Percentiles rank a stretch among this genome's conserved stretches.
Conservation (phyloP, 2,113 vertebrate species). For the Nothocercus nigrocapillus region DNA sequence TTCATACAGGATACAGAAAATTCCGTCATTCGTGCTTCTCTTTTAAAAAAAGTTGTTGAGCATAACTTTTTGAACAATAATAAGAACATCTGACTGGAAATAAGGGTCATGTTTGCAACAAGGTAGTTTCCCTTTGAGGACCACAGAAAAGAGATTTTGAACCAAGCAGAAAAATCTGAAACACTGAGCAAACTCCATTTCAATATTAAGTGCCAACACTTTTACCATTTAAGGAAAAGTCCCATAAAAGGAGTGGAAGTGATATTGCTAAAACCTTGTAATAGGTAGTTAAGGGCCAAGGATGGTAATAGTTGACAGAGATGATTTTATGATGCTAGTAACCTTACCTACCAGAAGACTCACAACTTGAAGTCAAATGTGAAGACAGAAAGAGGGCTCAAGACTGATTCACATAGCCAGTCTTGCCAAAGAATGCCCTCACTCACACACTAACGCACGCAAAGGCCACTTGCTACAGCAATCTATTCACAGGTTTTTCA, state of each 20-base stretch:
- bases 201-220: neutral
- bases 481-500: neutral
- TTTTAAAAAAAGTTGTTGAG: neutral
- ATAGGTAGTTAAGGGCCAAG: neutral
- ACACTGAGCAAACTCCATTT: neutral
- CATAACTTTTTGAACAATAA: neutral
- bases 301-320: neutral
- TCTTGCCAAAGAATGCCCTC: neutral
- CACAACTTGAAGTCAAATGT: neutral
- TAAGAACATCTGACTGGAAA: neutral
- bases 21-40: neutral
- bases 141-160: neutral
- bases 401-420: neutral
- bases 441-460: neutral
- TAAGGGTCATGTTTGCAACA: neutral
- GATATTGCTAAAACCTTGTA: neutral
- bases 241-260: neutral
- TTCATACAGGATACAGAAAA: neutral
- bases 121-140: neutral
- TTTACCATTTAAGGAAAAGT: constrained; percentile 4
- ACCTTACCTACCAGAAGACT: neutral
- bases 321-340: neutral
- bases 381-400: neutral
- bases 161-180: neutral
- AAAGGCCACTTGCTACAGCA: neutral